Base-by-base conservation (phyloP, 2,797 vertebrate genomes). In the Rhincodon typus region DNA sequence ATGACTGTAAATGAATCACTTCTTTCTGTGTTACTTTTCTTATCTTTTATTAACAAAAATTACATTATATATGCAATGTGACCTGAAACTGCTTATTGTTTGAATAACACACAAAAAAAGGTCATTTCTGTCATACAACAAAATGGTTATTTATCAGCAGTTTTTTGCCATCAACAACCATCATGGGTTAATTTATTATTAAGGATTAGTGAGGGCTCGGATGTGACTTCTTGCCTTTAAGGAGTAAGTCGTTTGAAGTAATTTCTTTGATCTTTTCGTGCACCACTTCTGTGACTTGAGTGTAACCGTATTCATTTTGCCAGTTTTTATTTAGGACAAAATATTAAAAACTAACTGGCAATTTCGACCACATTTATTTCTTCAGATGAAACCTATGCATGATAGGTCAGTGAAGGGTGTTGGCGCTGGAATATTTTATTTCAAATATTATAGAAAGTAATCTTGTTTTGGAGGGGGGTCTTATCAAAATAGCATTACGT, bases 241-340 rank as follows among this genome's bases (percentile, higher is more conserved):
- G 94, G 70, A 95, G 42, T 46, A 77, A 53, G 70, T 53, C 94
- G 27, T 95, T 95, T 95, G 94, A 95, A 74, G 94, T 95, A 77
- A 77, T 95, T 95, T 46, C 46, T 95, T 95, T 95, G 94, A 95
- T 95, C 94, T 95, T n/a, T 94, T 90, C n/a, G 74, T 74, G 70
- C 70, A 70, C 94, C 70, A 95, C 30, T 95, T 95, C 94, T 42
- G 67, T 50, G 42, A 17, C 69, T 77, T 46, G 30, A 95, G 69
- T 57, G 46, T 95, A 94, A 94, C 67, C 38, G 15, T 46, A 77
- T 77, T 95, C 50, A 95, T 95, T 95, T 95, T 95, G 90, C 46
- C 70, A 50, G n/a, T 74, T 95, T 94, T 95, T 74, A 50, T 74
- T 69, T 94, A 69, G 90, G 90, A 69, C 38, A 10, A 93, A 93